Base-by-base conservation (phyloP, 2,888 invertebrate species). In the Cheilosia impressa region DNA sequence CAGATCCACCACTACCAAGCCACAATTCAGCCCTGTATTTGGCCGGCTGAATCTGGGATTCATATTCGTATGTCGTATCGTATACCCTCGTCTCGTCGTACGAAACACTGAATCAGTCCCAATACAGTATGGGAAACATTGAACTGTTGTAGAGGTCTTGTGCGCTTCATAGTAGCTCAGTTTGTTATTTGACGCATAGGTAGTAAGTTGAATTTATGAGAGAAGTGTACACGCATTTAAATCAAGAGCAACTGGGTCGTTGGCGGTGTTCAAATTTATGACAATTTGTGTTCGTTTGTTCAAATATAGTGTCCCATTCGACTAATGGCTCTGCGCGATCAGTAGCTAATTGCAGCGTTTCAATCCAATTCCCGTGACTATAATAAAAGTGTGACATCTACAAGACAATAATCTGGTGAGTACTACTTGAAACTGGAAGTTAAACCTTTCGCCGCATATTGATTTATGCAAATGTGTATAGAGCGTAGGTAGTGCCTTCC, bases 81-180 rank as follows among this genome's bases (percentile, higher is more conserved):
- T n/a, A n/a, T n/a, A 85, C 85, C 76, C 80, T 72, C 72, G 62
- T 55, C 81, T 72, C 72, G 62, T 55, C 57, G 53, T 65, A 9
- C 9, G 31, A 9, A 27, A 27, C 9, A 31, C 9, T 9, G 31
- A 31, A 57, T 17, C 19, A 71, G 68, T 27, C 73, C 38, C 13
- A 38, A 13, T 38, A 38, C 38, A 71, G 43, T 50, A 62, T 60
- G 24, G 53, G 53, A 66, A 76, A 55, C 75, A 58, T 75, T 75
- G 71, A 75, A 84, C 71, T 84, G 75, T 78, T 78, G 75, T 79
- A 71, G 84, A 84, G 75, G 80, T 84, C 72, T 81, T 72, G 68
- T 85, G 80, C 81, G 81, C 66, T 76, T 62, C 76, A 85, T 66
- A 68, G 77, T 75, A 71, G 76, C 72, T 85, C 85, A 85, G 85